phyloP scores from a whole-genome alignment of 2,888 invertebrate genomes.

The Drosophila putrida region DNA sequence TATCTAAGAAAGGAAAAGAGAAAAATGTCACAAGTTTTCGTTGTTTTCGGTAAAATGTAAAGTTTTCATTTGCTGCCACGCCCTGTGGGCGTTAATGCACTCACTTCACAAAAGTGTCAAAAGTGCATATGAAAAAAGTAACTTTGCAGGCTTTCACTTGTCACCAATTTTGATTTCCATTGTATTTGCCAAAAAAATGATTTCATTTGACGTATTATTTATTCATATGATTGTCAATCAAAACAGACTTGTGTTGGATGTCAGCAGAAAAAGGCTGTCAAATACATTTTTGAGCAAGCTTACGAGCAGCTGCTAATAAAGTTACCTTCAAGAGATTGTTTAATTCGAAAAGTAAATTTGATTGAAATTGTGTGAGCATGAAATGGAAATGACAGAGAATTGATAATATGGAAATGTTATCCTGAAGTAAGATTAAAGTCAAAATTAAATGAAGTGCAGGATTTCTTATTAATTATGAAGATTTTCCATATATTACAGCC shows the following conservation, averaged over 20 bases:
- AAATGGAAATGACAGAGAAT: neutral
- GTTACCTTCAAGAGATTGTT: conserved; percentile 23
- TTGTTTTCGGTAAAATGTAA: conserved; percentile 8
- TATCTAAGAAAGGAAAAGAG: conserved; percentile 45
- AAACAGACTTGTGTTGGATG: conserved; percentile 10
- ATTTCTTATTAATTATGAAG: too few species aligned
- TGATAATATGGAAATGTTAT: neutral
- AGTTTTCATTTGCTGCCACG: conserved; percentile 34
- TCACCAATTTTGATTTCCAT: conserved; percentile 29
- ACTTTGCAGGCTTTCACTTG: conserved; percentile 25
- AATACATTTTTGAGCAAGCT: neutral
- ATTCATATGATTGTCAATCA: conserved; percentile 75
- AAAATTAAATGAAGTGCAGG: neutral
- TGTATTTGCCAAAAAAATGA: conserved; percentile 47
- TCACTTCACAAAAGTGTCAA: conserved; percentile 41
- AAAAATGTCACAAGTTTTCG: conserved; percentile 68
- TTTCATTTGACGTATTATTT: conserved; percentile 55
- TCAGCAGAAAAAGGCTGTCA: neutral
- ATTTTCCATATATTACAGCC: too few species aligned
- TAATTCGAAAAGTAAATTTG: conserved; percentile 17
- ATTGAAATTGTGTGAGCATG: conserved; percentile 50
- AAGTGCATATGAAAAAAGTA: conserved; percentile 60
- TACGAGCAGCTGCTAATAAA: conserved; percentile 2
- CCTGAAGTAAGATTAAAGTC: neutral
- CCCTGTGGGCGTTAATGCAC: conserved; percentile 54